Base-by-base conservation (phyloP, 2,113 vertebrate genomes). In the Shinisaurus crocodilurus region DNA sequence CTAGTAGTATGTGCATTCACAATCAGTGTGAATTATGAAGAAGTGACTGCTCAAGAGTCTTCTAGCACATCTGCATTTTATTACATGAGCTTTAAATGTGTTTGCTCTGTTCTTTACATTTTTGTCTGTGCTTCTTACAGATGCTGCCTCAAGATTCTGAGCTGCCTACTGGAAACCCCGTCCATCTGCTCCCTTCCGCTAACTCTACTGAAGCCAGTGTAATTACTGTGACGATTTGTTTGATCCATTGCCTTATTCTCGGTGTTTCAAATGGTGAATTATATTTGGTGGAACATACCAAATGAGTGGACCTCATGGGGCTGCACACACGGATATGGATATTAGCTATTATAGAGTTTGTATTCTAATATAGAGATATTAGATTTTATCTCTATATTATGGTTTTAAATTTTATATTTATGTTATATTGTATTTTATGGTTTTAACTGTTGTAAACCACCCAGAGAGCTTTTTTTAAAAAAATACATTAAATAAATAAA, bases 31-130 rank as follows among this genome's bases (percentile, higher is more conserved):
- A 82, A 34, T 27, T 37, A 37, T 81, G 20, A 18, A 50, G 43
- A 25, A 40, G 43, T 29, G 15, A 83, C 40, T 84, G 69, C 67
- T 67, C 27, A 86, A 43, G 90, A 23, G 69, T 63, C 29, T 81
- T 92, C 86, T 29, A 86, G 84, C 81, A 92, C 86, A 85, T 87
- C 40, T 89, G 79, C 70, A 84, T 91, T 90, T 91, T 91, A 88
- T 81, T 88, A 92, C 25, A 69, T 60, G 86, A 54, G 90, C 76
- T 83, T 87, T 2, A 92, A 83, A 77, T 18, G 50, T 10, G 45
- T 81, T 88, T 93, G n/a, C 88, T 75, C 63, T 89, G 89, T 0
- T 0, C 48, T 79, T 88, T 94, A 50, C 65, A 54, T 54, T 90
- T 75, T 1, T 0, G 2, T 72, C 7, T 77, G 9, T 34, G 89